phyloP scores from a whole-genome alignment of 64 coral and sea anemone species.

The Actinia equina region DNA sequence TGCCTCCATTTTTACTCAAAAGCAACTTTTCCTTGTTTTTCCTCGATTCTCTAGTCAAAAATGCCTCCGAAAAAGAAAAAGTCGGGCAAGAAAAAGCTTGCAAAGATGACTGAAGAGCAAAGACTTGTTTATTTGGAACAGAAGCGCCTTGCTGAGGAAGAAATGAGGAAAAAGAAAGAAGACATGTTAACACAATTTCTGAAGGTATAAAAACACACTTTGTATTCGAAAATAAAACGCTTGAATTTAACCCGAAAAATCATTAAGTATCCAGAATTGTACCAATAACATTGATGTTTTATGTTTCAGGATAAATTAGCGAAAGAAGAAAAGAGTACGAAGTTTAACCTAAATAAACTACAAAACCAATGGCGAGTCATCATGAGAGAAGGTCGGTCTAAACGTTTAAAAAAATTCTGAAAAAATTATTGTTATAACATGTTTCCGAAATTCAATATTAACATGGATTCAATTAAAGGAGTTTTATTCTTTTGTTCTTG shows the following conservation, averaged over 20 bases:
- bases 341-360: conserved; percentile 93
- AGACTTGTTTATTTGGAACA: conserved; percentile 90
- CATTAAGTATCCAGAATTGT: not conserved
- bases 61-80: conserved; percentile 95
- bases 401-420: not conserved
- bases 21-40: not conserved
- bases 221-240: not conserved
- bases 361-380: conserved; percentile 99
- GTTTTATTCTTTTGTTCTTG: not conserved
- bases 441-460: not conserved
- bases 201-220: conserved; percentile 60
- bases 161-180: conserved; percentile 99
- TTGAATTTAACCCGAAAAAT: not conserved
- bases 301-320: conserved; percentile 82
- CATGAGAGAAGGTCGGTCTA: conserved; percentile 83
- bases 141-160: conserved; percentile 95
- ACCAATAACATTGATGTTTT: not conserved
- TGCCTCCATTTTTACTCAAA: not conserved
- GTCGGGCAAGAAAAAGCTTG: conserved; percentile 94
- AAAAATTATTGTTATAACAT: not conserved
- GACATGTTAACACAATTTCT: conserved; percentile 99
- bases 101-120: conserved; percentile 99
- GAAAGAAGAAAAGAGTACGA: conserved; percentile 97
- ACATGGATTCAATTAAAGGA: not conserved
- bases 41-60: not conserved